A percentile compares a stretch with the other conserved stretches of the same genome.
Evolutionary conservation across 1,140 invertebrate species (phyloP).

Genomic region (Battus philenor): DNA sequence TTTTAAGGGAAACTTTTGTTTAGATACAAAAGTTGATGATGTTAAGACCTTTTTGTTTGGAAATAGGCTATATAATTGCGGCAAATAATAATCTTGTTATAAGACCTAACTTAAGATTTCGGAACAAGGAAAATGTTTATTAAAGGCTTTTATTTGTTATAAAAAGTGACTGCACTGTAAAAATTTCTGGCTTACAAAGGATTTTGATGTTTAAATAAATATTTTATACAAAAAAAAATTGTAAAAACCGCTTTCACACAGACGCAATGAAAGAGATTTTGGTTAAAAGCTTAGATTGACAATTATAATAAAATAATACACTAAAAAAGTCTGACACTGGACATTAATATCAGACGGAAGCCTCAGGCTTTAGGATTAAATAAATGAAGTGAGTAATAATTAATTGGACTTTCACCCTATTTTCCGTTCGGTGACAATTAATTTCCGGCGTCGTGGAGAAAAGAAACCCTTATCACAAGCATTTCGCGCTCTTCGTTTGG

Average conservation of each 20-base stretch:
- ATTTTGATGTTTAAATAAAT: no score
- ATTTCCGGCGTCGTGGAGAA: slow-evolving; percentile 64
- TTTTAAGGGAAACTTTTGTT: slow-evolving; percentile 55
- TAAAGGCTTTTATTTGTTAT: no score
- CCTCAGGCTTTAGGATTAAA: slow-evolving; percentile 56
- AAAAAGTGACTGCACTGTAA: no score
- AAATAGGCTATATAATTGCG: slow-evolving; percentile 34
- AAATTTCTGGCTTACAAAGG: no score
- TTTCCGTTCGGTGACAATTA: slow-evolving; percentile 74
- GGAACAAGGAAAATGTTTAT: no score
- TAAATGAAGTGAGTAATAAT: slow-evolving; percentile 75
- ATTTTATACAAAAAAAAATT: no score
- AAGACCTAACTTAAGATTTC: no score
- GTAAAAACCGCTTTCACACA: no score
- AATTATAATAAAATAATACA: no score
- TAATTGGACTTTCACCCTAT: slow-evolving; percentile 74
- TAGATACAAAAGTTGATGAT: slow-evolving; percentile 47
- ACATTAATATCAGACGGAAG: slow-evolving; percentile 66
- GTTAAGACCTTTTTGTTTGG: slow-evolving; percentile 43
- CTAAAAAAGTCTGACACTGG: slow-evolving; percentile 44
- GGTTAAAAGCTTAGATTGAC: no score
- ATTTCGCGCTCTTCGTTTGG: slow-evolving; percentile 51
- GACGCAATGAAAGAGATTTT: no score
- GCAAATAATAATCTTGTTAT: slow-evolving; percentile 32
- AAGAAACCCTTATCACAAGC: slow-evolving; percentile 70